Evolutionary conservation across 2,888 invertebrate genomes (phyloP).

Genomic region (Acheta domesticus): DNA sequence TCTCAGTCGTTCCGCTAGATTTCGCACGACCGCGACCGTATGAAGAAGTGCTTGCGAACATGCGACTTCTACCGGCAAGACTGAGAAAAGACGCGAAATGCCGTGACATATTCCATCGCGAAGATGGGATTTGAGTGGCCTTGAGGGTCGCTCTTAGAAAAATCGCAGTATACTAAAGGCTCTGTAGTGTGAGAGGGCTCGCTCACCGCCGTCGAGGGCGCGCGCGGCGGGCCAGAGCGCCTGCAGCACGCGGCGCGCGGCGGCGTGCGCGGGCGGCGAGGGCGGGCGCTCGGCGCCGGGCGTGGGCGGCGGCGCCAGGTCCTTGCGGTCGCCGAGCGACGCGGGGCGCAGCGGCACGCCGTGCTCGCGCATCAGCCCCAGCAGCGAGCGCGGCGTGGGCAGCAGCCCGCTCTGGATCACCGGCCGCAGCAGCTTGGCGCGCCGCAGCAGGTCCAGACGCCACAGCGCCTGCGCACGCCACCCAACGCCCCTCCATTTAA

Average conservation of each 20-base stretch:
- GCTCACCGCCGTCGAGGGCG: background rate
- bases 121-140: too few species aligned
- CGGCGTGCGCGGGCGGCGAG: background rate
- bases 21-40: too few species aligned
- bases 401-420: background rate
- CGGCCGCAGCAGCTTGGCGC: background rate
- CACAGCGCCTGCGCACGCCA: background rate
- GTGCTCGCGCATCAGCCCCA: background rate
- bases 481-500: too few species aligned
- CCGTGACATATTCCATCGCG: too few species aligned
- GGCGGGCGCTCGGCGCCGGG: background rate
- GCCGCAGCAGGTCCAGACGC: background rate
- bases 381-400: background rate
- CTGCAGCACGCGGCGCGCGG: background rate
- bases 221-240: background rate
- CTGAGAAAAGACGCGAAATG: too few species aligned
- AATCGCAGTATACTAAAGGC: too few species aligned
- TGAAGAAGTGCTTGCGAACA: too few species aligned
- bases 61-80: too few species aligned
- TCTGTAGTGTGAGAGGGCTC: too few species aligned
- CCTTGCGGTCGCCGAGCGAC: background rate
- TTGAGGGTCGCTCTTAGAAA: too few species aligned
- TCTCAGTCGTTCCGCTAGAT: too few species aligned
- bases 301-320: background rate
- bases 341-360: background rate